These are phyloP conservation scores for Synchiropus splendidus DNA, from an alignment of 2,113 vertebrate species.

Conservation along the genomic window DNA sequence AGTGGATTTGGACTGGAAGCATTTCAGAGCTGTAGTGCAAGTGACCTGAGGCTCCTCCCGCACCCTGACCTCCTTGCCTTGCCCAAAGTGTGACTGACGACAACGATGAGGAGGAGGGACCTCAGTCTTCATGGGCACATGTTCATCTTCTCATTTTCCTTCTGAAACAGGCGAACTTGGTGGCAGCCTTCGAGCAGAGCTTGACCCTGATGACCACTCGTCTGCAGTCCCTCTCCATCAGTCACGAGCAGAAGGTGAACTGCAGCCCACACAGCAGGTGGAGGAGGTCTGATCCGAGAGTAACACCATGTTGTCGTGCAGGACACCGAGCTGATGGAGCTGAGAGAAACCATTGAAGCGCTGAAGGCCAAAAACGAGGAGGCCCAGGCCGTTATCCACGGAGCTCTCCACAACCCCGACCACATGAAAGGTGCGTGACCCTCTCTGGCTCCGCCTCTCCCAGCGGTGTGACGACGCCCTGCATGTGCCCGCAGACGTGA, in stretches of 20 bases:
- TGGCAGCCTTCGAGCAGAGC: slow-evolving; percentile 93
- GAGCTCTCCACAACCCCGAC: slow-evolving; percentile 78
- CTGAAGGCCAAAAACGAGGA: slow-evolving; percentile 85
- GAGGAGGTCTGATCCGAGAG: background rate
- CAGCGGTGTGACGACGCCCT: background rate
- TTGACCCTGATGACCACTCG: slow-evolving; percentile 87
- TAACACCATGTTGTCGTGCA: slow-evolving; percentile 25
- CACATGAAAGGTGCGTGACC: slow-evolving; percentile 69
- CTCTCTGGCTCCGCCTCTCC: no score
- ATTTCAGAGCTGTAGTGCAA: no score
- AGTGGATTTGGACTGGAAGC: no score
- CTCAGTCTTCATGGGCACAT: background rate
- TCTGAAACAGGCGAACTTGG: slow-evolving; percentile 80
- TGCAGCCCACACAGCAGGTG: slow-evolving; percentile 8
- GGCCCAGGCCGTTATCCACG: slow-evolving; percentile 89
- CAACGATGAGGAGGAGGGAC: no score
- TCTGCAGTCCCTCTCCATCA: slow-evolving; percentile 80
- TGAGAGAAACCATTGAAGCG: slow-evolving; percentile 86
- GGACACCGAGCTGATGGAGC: slow-evolving; percentile 81
- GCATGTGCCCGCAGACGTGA: slow-evolving; percentile 66
- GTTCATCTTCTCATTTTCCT: background rate
- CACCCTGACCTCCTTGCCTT: no score
- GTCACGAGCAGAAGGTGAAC: slow-evolving; percentile 85
- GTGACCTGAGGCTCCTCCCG: no score
- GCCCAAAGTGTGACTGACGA: no score